These are phyloP conservation scores for Malacoctenus gilli DNA, from an alignment of 2,797 vertebrate species.

Conservation along the genomic window DNA sequence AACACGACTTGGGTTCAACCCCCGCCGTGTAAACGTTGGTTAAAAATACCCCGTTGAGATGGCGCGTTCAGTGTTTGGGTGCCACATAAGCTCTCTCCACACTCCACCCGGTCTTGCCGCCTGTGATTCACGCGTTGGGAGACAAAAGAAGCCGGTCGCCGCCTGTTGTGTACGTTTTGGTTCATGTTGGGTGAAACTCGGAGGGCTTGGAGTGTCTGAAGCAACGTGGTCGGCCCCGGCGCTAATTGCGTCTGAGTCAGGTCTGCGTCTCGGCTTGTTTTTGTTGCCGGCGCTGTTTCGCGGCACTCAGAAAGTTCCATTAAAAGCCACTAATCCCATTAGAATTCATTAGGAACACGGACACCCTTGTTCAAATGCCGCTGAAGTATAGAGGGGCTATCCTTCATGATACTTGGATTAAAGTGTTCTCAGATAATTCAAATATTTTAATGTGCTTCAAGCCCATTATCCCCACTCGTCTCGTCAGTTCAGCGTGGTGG, in stretches of 20 bases:
- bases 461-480: conserved; percentile 49
- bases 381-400: conserved; percentile 31
- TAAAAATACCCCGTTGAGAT: conserved; percentile 53
- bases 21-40: conserved; percentile 46
- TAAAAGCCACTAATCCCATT: conserved; percentile 63
- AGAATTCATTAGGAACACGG: conserved; percentile 58
- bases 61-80: conserved; percentile 41
- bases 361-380: conserved; percentile 38
- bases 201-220: too few relatives aligned
- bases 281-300: conserved; percentile 30
- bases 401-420: conserved; percentile 53
- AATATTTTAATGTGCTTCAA: conserved; percentile 63
- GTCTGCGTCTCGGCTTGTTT: conserved; percentile 15
- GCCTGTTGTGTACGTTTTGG: too few relatives aligned
- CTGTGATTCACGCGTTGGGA: too few relatives aligned
- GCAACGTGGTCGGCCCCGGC: too few relatives aligned
- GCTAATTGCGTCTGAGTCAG: too few relatives aligned
- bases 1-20: conserved; percentile 49
- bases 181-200: too few relatives aligned
- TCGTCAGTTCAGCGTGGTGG: conserved; percentile 29
- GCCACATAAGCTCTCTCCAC: conserved; percentile 28
- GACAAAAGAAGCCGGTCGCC: too few relatives aligned
- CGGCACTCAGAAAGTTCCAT: conserved; percentile 44
- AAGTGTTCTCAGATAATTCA: conserved; percentile 59
- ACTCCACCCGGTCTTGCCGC: conserved; percentile 23